Percentiles rank a stretch among this genome's conserved stretches.
Evolutionary conservation across 2,113 vertebrate genomes (phyloP).

Genomic region (Meleagris gallopavo): DNA sequence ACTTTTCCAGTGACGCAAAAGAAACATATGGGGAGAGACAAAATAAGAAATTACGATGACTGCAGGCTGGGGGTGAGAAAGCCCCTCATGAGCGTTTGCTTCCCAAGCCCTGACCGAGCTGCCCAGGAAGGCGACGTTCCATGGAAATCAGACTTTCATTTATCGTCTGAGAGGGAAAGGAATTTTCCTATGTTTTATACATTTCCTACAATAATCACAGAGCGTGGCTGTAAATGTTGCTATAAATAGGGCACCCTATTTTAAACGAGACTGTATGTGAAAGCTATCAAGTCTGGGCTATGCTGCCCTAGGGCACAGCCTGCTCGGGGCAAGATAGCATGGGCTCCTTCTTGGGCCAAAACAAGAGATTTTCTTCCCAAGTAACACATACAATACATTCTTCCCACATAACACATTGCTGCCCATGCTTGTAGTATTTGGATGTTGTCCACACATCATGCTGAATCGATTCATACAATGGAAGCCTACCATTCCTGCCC

Average conservation of each 20-base stretch:
- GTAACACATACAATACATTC: background rate
- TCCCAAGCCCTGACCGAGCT: slow-evolving; percentile 14
- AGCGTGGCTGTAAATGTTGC: slow-evolving; percentile 55
- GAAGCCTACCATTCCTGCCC: background rate
- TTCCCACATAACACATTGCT: background rate
- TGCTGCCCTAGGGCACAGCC: slow-evolving; percentile 24
- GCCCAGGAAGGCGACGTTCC: slow-evolving; percentile 49
- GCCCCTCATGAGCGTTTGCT: slow-evolving; percentile 29
- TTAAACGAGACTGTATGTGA: slow-evolving; percentile 42
- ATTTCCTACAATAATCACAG: slow-evolving; percentile 60
- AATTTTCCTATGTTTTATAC: slow-evolving; percentile 70
- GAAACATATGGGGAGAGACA: slow-evolving; percentile 52
- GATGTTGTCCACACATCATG: background rate
- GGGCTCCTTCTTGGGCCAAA: background rate
- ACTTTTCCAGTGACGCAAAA: slow-evolving; percentile 60
- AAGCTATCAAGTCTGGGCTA: slow-evolving; percentile 56
- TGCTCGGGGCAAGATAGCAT: background rate
- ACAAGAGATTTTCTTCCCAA: background rate
- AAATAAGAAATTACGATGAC: slow-evolving; percentile 54
- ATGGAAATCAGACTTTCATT: slow-evolving; percentile 71
- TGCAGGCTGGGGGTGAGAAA: slow-evolving; percentile 36
- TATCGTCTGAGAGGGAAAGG: slow-evolving; percentile 65
- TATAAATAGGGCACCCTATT: slow-evolving; percentile 66
- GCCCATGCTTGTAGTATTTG: background rate
- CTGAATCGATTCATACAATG: background rate